Conservation (phyloP, 2,113 vertebrate genomes). For the Apodemus speciosus region DNA sequence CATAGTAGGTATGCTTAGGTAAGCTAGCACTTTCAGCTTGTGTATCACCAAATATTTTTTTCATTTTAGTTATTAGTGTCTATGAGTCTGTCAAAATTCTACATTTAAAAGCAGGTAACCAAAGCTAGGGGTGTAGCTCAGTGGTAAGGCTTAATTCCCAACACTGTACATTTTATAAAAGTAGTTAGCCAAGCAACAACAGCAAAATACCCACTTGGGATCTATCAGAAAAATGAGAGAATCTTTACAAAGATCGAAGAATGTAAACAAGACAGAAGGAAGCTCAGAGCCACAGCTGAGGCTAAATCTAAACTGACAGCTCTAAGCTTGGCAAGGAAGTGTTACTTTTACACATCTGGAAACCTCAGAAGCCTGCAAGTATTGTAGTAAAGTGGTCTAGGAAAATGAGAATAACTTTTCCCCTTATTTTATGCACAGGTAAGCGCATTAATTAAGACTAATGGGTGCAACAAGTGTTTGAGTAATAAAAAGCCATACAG, state of each 20-base stretch:
- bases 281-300: background rate
- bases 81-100: conserved; percentile 61
- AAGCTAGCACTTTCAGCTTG: conserved; percentile 18
- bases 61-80: conserved; percentile 45
- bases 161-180: background rate
- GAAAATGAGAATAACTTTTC: background rate
- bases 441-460: conserved; percentile 11
- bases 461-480: background rate
- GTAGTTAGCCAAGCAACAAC: background rate
- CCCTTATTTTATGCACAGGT: background rate
- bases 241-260: background rate
- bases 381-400: background rate
- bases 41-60: conserved; percentile 71
- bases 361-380: background rate
- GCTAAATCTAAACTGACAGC: background rate
- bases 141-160: background rate
- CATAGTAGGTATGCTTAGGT: background rate
- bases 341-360: background rate
- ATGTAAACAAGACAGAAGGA: background rate
- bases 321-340: background rate
- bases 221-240: conserved; percentile 8
- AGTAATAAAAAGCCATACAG: background rate
- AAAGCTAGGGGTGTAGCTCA: background rate
- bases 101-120: conserved; percentile 33
- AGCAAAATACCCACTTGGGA: background rate